Evolutionary conservation across 1,140 invertebrate genomes (phyloP).

Genomic region (Cotesia glomerata): DNA sequence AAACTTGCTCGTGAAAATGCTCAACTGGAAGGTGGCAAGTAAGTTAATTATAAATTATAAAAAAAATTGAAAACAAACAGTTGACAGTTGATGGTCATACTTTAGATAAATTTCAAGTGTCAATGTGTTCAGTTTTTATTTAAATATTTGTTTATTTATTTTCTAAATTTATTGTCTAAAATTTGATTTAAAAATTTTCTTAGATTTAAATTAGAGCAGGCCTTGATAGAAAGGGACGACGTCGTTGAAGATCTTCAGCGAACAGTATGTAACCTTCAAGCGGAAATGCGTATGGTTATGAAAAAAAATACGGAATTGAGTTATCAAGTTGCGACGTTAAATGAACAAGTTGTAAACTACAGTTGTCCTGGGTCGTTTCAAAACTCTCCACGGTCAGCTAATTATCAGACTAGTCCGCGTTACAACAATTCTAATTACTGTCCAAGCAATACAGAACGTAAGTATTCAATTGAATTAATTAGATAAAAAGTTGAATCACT

Average conservation of each 20-base stretch:
- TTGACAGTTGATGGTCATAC: too few species aligned
- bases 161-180: background rate
- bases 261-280: constrained; percentile 60
- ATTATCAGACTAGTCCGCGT: background rate
- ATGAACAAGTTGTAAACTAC: constrained; percentile 36
- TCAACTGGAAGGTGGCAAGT: constrained; percentile 67
- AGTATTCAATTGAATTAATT: background rate
- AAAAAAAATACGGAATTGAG: constrained; percentile 53
- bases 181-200: background rate
- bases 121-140: background rate
- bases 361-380: constrained; percentile 12
- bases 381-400: background rate
- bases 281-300: constrained; percentile 55
- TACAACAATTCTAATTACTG: background rate
- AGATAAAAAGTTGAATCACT: background rate
- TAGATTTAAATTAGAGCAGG: constrained; percentile 65
- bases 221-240: constrained; percentile 60
- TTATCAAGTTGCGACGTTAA: constrained; percentile 40
- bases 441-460: background rate
- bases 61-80: background rate
- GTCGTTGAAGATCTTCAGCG: constrained; percentile 59
- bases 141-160: too few species aligned
- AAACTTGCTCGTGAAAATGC: constrained; percentile 68
- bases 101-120: background rate
- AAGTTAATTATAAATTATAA: constrained; percentile 26